phyloP scores from a whole-genome alignment of 2,113 vertebrate species.

The Hyaena hyaena region DNA sequence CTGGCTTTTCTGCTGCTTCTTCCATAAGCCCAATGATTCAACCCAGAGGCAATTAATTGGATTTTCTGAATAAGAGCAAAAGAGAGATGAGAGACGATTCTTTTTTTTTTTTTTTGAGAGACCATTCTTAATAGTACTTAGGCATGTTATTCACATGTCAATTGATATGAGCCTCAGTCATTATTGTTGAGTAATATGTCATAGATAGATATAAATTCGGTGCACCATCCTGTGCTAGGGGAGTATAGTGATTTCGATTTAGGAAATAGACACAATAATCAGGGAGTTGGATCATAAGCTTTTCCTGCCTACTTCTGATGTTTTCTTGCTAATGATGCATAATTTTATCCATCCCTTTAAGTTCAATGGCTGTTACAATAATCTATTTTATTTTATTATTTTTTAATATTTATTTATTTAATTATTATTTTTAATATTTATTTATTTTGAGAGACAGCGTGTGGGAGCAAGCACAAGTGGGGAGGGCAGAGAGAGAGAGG shows the following conservation, averaged over 20 bases:
- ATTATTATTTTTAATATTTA: no score
- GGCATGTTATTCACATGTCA: neutral
- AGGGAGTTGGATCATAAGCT: neutral
- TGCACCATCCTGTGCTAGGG: neutral
- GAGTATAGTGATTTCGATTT: neutral
- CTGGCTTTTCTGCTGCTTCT: neutral
- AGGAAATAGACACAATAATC: neutral
- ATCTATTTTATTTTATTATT: neutral
- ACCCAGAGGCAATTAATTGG: slow-evolving; percentile 6
- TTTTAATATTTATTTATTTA: no score
- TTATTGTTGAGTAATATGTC: neutral
- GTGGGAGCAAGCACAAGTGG: no score
- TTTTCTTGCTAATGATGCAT: neutral
- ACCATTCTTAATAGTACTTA: neutral
- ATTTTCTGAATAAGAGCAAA: slow-evolving; percentile 44
- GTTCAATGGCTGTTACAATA: neutral
- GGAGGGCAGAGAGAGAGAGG: no score
- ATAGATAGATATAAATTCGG: neutral
- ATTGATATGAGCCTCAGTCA: neutral
- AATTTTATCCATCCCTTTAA: neutral
- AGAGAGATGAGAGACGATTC: neutral
- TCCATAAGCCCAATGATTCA: neutral
- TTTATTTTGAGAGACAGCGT: no score
- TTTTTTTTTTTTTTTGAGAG: neutral
- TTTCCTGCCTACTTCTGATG: neutral